Evolutionary conservation across 2,888 invertebrate species (phyloP).

Genomic region (Cataglyphis livida): DNA sequence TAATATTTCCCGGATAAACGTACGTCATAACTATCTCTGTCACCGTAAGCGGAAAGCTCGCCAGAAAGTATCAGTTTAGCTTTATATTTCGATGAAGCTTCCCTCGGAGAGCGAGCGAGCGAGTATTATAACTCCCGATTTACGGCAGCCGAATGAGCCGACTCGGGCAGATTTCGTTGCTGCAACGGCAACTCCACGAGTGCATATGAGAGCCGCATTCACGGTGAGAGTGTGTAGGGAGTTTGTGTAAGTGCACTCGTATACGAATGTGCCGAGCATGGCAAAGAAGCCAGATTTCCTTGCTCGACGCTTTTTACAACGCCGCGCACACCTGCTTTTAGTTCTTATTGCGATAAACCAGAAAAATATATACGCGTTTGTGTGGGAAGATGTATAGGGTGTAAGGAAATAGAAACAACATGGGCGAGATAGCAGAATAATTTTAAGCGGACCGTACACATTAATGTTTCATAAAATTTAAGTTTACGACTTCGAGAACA

Average conservation of each 20-base stretch:
- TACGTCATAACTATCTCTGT: constrained; percentile 27
- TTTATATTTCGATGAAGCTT: constrained; percentile 41
- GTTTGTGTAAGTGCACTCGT: constrained; percentile 1
- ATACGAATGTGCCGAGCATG: constrained; percentile 6
- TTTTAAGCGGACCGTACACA: constrained; percentile 5
- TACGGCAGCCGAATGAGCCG: constrained; percentile 33
- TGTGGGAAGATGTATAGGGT: constrained; percentile 48
- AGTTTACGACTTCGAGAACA: background rate
- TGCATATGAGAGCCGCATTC: background rate
- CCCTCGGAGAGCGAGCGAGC: background rate
- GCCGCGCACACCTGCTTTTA: constrained; percentile 31
- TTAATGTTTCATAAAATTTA: constrained; percentile 41
- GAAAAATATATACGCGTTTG: constrained; percentile 46
- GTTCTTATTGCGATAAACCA: constrained; percentile 50
- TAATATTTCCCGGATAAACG: constrained; percentile 45
- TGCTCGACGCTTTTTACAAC: constrained; percentile 36
- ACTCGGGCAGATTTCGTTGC: constrained; percentile 35
- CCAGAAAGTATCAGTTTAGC: constrained; percentile 29
- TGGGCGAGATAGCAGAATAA: constrained; percentile 31
- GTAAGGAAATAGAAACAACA: constrained; percentile 39
- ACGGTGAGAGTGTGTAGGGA: background rate
- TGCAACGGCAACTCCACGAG: constrained; percentile 4
- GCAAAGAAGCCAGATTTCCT: constrained; percentile 41
- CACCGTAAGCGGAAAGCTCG: constrained; percentile 18
- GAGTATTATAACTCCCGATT: constrained; percentile 29